phyloP scores from a whole-genome alignment of 2,797 vertebrate genomes.

The Sternotherus odoratus region DNA sequence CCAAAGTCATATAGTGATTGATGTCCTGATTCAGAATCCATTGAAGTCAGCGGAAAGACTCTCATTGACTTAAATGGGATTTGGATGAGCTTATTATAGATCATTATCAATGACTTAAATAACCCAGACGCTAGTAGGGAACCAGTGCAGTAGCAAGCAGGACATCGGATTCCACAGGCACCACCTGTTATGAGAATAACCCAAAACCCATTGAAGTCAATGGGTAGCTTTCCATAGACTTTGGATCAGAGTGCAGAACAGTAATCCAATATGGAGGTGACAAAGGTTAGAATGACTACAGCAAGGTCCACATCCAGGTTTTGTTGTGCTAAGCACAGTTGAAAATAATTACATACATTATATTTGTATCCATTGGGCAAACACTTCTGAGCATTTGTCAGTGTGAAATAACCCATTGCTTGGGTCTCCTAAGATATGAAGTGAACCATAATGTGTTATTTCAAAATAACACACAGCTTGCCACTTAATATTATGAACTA shows the following conservation, averaged over 20 bases:
- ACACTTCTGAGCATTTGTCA: constrained; percentile 45
- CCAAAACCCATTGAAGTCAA: neutral
- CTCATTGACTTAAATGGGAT: neutral
- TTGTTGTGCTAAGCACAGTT: neutral
- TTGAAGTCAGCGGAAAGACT: neutral
- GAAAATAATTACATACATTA: neutral
- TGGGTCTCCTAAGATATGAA: constrained; percentile 62
- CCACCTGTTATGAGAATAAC: neutral
- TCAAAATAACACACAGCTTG: constrained; percentile 67
- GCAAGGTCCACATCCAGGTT: neutral
- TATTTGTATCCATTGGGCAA: constrained; percentile 46
- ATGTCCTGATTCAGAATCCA: neutral
- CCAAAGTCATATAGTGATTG: neutral
- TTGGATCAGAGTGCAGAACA: neutral
- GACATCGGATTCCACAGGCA: neutral
- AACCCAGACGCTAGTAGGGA: neutral
- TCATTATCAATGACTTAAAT: rapidly evolving
- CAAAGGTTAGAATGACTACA: neutral
- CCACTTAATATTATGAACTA: constrained; percentile 60
- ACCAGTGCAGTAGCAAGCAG: neutral
- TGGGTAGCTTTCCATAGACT: neutral
- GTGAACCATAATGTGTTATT: constrained; percentile 66
- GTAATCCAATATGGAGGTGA: neutral
- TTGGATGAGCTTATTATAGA: neutral
- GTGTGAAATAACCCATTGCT: constrained; percentile 50